Evolutionary conservation across 2,888 invertebrate species (phyloP).

Genomic region (Heliconius charithonia): DNA sequence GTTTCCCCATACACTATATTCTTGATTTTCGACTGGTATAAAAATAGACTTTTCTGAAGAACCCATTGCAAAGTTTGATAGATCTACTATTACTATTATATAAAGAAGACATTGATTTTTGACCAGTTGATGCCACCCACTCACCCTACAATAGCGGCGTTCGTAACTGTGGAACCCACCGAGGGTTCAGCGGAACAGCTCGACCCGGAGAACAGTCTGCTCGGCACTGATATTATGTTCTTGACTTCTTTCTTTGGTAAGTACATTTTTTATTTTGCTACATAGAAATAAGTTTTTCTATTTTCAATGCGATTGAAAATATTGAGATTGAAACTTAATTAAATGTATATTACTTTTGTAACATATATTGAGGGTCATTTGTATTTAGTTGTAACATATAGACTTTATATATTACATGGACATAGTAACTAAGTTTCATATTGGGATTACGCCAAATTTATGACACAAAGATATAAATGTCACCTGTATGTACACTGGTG

Average conservation of each 20-base stretch:
- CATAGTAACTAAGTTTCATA: neutral
- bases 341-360: no score
- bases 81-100: neutral
- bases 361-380: no score
- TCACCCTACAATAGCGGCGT: slow-evolving; percentile 85
- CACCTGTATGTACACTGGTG: slow-evolving; percentile 2
- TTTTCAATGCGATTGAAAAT: no score
- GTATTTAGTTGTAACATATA: no score
- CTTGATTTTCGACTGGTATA: no score
- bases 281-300: neutral
- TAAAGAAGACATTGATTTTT: neutral
- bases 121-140: slow-evolving; percentile 59
- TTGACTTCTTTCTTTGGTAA: slow-evolving; percentile 94
- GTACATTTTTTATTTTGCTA: neutral
- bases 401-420: neutral
- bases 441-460: slow-evolving; percentile 1
- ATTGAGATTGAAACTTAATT: no score
- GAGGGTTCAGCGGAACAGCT: slow-evolving; percentile 84
- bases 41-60: no score
- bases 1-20: no score
- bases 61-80: no score
- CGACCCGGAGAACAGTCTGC: slow-evolving; percentile 90
- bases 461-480: neutral
- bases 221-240: slow-evolving; percentile 97
- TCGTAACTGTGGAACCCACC: slow-evolving; percentile 90